These are phyloP conservation scores for Lithophane leautieri DNA, from an alignment of 2,888 invertebrate species.

Conservation along the genomic window DNA sequence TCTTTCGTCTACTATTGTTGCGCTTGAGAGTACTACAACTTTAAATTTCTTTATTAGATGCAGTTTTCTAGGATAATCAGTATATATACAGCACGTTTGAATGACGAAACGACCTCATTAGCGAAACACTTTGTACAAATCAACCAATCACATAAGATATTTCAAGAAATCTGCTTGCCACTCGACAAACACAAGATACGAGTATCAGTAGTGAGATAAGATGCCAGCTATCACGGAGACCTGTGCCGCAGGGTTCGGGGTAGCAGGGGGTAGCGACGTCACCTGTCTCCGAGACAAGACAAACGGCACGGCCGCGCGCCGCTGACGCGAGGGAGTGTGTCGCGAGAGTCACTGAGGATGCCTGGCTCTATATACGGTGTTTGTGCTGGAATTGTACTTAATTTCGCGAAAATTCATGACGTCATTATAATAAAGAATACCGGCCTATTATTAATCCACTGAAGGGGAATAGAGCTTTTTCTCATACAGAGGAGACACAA, in stretches of 20 bases:
- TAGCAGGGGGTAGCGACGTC: conserved; percentile 17
- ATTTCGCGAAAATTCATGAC: too few species aligned
- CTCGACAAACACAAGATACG: conserved; percentile 4
- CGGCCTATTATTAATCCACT: too few species aligned
- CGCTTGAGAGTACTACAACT: background rate
- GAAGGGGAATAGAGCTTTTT: background rate
- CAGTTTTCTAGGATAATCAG: background rate
- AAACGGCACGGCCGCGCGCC: conserved; percentile 24
- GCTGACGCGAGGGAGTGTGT: too few species aligned
- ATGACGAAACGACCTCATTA: background rate
- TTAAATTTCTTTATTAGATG: background rate
- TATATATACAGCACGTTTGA: background rate
- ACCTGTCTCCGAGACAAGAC: conserved; percentile 41
- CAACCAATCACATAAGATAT: background rate
- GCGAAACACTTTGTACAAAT: background rate
- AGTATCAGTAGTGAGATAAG: conserved; percentile 16
- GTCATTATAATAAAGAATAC: background rate
- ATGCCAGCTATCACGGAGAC: background rate
- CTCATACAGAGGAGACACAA: background rate
- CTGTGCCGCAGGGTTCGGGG: too few species aligned
- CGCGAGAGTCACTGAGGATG: too few species aligned
- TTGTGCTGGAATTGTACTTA: background rate
- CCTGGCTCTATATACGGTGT: background rate
- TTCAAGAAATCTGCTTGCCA: background rate
- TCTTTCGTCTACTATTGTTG: background rate